Conservation (phyloP, 2,888 invertebrate genomes). For the Pomacea canaliculata region DNA sequence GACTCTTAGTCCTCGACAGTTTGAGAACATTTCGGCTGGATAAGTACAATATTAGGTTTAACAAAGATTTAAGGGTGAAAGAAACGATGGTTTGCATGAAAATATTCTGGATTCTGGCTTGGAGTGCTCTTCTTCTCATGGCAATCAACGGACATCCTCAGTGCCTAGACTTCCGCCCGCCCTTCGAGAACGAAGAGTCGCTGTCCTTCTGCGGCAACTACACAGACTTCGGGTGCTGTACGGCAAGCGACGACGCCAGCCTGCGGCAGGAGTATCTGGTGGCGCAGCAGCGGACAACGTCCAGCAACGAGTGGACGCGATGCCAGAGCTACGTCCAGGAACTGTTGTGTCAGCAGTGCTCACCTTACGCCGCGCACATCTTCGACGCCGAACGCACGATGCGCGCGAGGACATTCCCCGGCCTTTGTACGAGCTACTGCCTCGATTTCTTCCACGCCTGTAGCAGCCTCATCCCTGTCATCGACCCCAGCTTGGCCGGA, state of each 20-base stretch:
- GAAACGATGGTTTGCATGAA: too few species aligned
- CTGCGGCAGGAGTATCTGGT: conserved; percentile 38
- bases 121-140: too few species aligned
- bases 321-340: conserved; percentile 50
- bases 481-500: conserved; percentile 35
- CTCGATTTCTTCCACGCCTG: conserved; percentile 49
- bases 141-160: conserved; percentile 52
- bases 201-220: conserved; percentile 60
- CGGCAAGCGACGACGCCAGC: conserved; percentile 40
- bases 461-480: conserved; percentile 40
- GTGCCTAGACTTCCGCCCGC: conserved; percentile 63
- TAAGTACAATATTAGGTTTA: too few species aligned
- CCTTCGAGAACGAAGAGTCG: conserved; percentile 45
- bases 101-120: too few species aligned
- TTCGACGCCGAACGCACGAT: conserved; percentile 56
- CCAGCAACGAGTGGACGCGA: conserved; percentile 29
- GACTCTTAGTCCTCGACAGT: too few species aligned
- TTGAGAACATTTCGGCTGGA: too few species aligned
- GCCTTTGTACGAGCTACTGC: conserved; percentile 58
- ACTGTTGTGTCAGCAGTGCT: conserved; percentile 63
- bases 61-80: too few species aligned
- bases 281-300: conserved; percentile 31
- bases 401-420: conserved; percentile 54
- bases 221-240: conserved; percentile 61
- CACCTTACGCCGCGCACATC: conserved; percentile 65